Base-by-base conservation (phyloP, 2,113 vertebrate genomes). In the Cettia cetti region DNA sequence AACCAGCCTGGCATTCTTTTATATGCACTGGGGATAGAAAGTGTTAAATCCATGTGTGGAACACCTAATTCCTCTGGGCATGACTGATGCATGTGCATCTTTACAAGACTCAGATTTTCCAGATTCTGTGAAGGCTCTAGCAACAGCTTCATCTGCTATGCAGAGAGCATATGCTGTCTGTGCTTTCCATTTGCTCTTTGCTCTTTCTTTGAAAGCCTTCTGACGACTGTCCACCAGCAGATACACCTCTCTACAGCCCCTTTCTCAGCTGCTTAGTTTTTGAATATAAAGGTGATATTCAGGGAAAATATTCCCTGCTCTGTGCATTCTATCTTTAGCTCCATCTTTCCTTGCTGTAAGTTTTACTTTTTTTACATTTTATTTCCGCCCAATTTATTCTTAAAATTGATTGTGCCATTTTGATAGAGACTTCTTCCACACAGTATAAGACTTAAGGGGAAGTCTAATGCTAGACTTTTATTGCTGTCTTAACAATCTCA, bases 121-220 rank as follows among this genome's bases (percentile, higher is more conserved):
- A 77, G 22, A 13, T 59, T 4, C 39, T 42, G 15, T 60, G 68
- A 70, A 57, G 35, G 18, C 8, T 15, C 27, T 26, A 54, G 7
- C 0, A 4, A 11, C 30, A 8, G 6, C 10, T 17, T 57, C 19
- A 16, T 33, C 33, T 52, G 4, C n/a, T 40, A 4, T 2, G 2
- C 1, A 4, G 35, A 64, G 23, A 11, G 21, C 7, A 13, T 7
- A 6, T 1, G 1, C 6, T 44, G 4, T 44, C 7, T n/a, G 2
- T 31, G 6, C 11, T 64, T 76, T 76, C 19, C 33, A 11, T 71
- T 68, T 71, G 19, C 21, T 2, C 0, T 30, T 60, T 26, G 35
- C 10, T 37, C 16, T 60, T 60, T 39, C 7, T 42, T 31, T 68
- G 17, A 17, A 20, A 76, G 13, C 15, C 14, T 18, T 42, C 24